Base-by-base conservation (phyloP, 2,113 vertebrate species). In the Bettongia penicillata region DNA sequence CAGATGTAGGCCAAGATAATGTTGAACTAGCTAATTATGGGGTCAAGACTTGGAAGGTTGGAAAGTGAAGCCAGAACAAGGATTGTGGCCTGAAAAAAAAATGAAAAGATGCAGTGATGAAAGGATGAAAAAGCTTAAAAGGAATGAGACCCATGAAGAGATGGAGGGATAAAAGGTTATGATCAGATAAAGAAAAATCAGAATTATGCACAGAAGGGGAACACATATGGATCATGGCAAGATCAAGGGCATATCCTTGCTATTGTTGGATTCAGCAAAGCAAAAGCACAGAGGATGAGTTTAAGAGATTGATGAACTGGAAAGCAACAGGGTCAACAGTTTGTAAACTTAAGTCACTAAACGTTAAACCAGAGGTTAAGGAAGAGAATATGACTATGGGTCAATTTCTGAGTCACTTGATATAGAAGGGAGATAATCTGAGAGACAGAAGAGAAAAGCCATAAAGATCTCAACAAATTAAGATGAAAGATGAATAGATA, bases 21-120 rank as follows among this genome's bases (percentile, higher is more conserved):
- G 26, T 57, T 28, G 26, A 57, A 57, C 10, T 5, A 55, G 24
- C 53, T 55, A 57, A 57, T 28, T 2, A 24, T 22, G 92, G 90
- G 52, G 52, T 25, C 61, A 90, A 94, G 91, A 22, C 53, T 31
- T 49, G 92, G 28, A 26, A 90, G 51, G 31, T 90, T 95, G 92
- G 25, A 91, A 95, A 96, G 93, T 91, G 51, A 95, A 3, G 47
- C 3, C 48, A 51, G 51, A 92, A 89, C 89, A 92, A 94, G 53
- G n/a, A 55, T 23, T 91, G 19, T 51, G 47, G 50, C 90, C 89
- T 51, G 1, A 26, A 47, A 77, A 47, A 77, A 53, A 91, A 68
- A 89, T 77, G 50, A 93, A 25, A 93, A 93, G 91, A n/a, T 6
- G 0, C 48, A 92, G 51, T 77, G 89, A 50, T 43, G 48, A 93